Conservation (phyloP, 2,888 invertebrate species). For the Drosophila dives region DNA sequence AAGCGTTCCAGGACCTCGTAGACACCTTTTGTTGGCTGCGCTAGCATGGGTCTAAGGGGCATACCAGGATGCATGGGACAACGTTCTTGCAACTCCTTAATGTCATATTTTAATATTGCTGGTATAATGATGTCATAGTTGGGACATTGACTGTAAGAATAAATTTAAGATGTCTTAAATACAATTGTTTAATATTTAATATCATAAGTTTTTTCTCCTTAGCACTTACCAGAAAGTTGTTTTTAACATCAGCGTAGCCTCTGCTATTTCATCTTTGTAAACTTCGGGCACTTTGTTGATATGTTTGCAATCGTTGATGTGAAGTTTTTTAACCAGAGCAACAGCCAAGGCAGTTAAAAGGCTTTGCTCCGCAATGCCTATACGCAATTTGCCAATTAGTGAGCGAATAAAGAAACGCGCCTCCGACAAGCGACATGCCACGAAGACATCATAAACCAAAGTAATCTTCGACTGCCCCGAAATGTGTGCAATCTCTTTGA, state of each 20-base stretch:
- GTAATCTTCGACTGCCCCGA: constrained; percentile 94
- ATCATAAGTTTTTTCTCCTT: background rate
- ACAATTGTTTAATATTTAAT: background rate
- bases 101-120: constrained; percentile 91
- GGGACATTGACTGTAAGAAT: constrained; percentile 93
- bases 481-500: constrained; percentile 94
- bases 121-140: constrained; percentile 95
- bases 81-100: constrained; percentile 89
- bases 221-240: constrained; percentile 93
- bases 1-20: constrained; percentile 93
- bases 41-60: constrained; percentile 99
- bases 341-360: constrained; percentile 95
- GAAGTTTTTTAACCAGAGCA: constrained; percentile 88
- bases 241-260: constrained; percentile 91
- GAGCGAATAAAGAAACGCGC: constrained; percentile 96
- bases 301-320: constrained; percentile 81
- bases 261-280: constrained; percentile 87
- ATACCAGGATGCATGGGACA: constrained; percentile 96
- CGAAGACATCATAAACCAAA: constrained; percentile 95
- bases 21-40: constrained; percentile 98
- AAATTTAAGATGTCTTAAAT: background rate
- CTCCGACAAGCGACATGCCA: constrained; percentile 95
- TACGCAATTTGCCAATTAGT: constrained; percentile 96
- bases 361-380: constrained; percentile 98
- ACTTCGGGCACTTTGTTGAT: constrained; percentile 87